Base-by-base conservation (phyloP, 2,888 invertebrate species). In the Metopia argyrocephala region DNA sequence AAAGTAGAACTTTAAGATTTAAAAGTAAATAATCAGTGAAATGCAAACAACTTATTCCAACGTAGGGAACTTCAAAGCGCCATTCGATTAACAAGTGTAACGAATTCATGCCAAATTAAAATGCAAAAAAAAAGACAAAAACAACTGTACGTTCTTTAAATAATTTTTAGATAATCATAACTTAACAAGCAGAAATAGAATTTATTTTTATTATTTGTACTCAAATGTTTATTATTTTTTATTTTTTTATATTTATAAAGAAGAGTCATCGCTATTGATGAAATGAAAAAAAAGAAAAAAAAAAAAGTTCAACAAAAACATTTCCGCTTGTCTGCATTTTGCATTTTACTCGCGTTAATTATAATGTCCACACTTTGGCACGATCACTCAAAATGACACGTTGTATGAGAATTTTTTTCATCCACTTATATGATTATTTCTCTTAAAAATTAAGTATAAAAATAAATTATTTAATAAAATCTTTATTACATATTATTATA, bases 381-480 rank as follows among this genome's bases (percentile, higher is more conserved):
- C 84, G 83, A 84, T 85, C 86, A 85, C 87, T 87, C 87, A 86
- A 85, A 84, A 82, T 87, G 85, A 85, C 86, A 84, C 83, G 78
- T 79, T 83, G 79, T 56, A 27, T 7, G 48, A 38, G n/a, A n/a
- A n/a, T n/a, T 6, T 38, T 38, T 15, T 38, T 15, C 38, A 38
- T 38, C 38, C 12, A 38, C 38, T 38, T 38, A 38, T 38, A 12
- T 15, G 9, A 12, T 38, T 38, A 38, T 38, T 38, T 38, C 15
- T 38, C 15, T 15, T 31, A n/a, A n/a, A n/a, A n/a, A n/a, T n/a
- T n/a, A n/a, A n/a, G n/a, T n/a, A n/a, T n/a, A n/a, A n/a, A n/a
- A n/a, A n/a, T n/a, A n/a, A n/a, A n/a, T n/a, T n/a, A n/a, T 3
- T 5, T 31, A 31, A 5, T 46, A 52, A 27, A 57, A 9, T 56